These are phyloP conservation scores for Staurois parvus DNA, from an alignment of 2,797 vertebrate genomes.

Conservation along the genomic window DNA sequence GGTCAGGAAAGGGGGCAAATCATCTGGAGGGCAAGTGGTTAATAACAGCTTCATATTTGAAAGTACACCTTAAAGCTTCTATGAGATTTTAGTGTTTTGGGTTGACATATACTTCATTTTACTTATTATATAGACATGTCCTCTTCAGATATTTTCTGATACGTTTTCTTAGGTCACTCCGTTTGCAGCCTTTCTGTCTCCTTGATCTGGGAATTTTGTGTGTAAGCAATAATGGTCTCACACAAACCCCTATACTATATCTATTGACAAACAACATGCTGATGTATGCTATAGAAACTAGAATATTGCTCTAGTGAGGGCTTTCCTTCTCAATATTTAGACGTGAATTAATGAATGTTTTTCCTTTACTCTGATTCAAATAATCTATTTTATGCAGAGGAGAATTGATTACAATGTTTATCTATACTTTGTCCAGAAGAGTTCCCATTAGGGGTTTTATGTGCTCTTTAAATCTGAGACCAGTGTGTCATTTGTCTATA, in stretches of 20 bases:
- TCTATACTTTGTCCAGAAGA: not conserved
- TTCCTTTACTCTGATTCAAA: not conserved
- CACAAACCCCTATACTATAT: not conserved
- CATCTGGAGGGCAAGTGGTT: too few species aligned
- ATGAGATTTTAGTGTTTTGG: too few species aligned
- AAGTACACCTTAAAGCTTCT: too few species aligned
- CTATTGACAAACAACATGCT: constrained; percentile 1
- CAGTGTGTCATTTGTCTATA: not conserved
- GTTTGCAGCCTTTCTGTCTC: not conserved
- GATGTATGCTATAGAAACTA: not conserved
- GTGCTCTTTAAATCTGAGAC: not conserved
- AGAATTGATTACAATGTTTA: constrained; percentile 1
- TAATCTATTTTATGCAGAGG: not conserved
- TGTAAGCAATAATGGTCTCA: not conserved
- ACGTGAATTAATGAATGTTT: not conserved
- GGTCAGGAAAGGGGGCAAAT: too few species aligned
- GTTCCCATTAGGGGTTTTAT: not conserved
- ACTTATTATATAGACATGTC: too few species aligned
- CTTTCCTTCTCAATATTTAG: constrained; percentile 2
- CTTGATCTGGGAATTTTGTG: not conserved
- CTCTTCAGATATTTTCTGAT: too few species aligned
- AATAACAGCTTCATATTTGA: too few species aligned
- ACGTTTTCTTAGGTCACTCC: not conserved
- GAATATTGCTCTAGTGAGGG: constrained; percentile 5
- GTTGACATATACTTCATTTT: too few species aligned